phyloP scores from a whole-genome alignment of 2,888 invertebrate species.

The Leptopterna dolabrata region DNA sequence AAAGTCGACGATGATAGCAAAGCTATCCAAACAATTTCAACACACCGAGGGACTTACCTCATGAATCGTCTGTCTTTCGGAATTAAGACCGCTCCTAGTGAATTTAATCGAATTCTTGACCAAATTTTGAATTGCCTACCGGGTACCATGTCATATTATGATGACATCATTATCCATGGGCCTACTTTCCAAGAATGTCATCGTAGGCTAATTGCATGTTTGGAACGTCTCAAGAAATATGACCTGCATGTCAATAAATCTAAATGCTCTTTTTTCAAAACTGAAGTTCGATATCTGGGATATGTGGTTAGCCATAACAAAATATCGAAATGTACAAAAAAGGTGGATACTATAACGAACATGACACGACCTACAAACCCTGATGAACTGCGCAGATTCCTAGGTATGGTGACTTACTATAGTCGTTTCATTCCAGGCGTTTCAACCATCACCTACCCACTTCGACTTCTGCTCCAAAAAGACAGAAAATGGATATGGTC shows the following conservation, averaged over 20 bases:
- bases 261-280: slow-evolving; percentile 27
- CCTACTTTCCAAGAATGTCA: slow-evolving; percentile 54
- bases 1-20: not conserved
- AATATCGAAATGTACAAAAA: slow-evolving; percentile 36
- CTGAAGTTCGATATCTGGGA: slow-evolving; percentile 36
- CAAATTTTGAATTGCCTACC: not conserved
- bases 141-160: not conserved
- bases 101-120: not conserved
- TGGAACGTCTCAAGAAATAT: not conserved
- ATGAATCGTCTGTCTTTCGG: not conserved
- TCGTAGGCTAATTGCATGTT: not conserved
- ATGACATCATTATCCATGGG: slow-evolving; percentile 56
- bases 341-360: slow-evolving; percentile 7
- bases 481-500: slow-evolving; percentile 54
- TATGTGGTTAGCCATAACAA: slow-evolving; percentile 22
- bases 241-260: not conserved
- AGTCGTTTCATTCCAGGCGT: slow-evolving; percentile 29
- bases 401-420: slow-evolving; percentile 47
- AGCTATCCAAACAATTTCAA: not conserved
- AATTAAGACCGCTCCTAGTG: not conserved
- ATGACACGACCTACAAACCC: not conserved
- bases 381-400: slow-evolving; percentile 22
- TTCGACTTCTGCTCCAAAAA: slow-evolving; percentile 57
- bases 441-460: slow-evolving; percentile 56
- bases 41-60: not conserved